Evolutionary conservation across 2,888 invertebrate species (phyloP), one percentile per base, ranked within the genome.

Genomic region (Ormyrus labotus): DNA sequence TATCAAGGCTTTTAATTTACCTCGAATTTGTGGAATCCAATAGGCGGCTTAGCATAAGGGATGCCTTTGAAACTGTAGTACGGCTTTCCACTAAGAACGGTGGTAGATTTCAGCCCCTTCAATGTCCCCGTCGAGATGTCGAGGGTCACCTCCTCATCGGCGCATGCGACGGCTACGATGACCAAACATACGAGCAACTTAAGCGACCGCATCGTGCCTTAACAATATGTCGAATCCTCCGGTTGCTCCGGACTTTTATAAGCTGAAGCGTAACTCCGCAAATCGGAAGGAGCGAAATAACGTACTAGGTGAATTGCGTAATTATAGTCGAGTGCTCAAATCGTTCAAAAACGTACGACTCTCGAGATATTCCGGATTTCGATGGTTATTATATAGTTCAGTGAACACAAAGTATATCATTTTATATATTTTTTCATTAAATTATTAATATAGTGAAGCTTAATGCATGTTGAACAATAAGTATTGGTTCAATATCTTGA

Each of bases 61-160:
- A 90, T 87, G 4, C 90, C 90, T 68, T 86, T 89, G 65, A 89
- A 90, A 78, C 86, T 87, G 65, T 85, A 88, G 68, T 87, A 86
- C 0, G 85, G 78, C 68, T 83, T 86, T 10, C 85, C 85, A 48
- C 83, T 82, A 6, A 81, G 82, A 11, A 82, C 76, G 0, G 87
- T 89, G 10, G 67, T 83, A 0, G 84, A 82, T 74, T 86, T 87
- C 5, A 85, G 48, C 4, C 90, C 90, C 73, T 86, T 86, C 10
- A 90, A 63, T 1, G 77, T 73, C 0, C 90, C 90, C 75, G 88
- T 88, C 67, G 85, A 81, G 79, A 87, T 87, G 48, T 88, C 86
- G 10, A 90, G 51, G 55, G 83, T 81, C 55, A 86, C 84, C n/a
- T 87, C 86, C 74, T 88, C 87, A 0, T 85, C 65, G 4, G 83